These are phyloP conservation scores for Himalopsyche japonica DNA, from an alignment of 2,888 invertebrate genomes.

Conservation along the genomic window DNA sequence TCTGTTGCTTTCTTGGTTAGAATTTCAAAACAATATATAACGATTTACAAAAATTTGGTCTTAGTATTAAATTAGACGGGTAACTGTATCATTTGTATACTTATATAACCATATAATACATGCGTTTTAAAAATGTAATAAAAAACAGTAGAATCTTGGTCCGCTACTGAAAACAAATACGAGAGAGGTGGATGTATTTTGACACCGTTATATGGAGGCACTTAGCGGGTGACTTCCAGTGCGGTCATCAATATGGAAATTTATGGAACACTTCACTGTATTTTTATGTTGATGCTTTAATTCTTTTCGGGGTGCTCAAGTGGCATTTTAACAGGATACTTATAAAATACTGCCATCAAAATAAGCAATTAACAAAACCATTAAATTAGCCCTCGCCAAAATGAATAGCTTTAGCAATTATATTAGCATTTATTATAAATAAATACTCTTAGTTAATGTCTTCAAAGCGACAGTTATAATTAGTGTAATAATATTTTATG, in stretches of 20 bases:
- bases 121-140: too few species aligned
- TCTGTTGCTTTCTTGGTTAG: too few species aligned
- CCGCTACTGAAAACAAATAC: background rate
- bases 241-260: background rate
- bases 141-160: too few species aligned
- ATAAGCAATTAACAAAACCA: background rate
- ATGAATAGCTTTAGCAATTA: background rate
- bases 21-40: too few species aligned
- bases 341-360: background rate
- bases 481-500: background rate
- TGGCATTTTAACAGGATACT: background rate
- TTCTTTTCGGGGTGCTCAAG: background rate
- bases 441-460: background rate
- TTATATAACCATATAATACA: too few species aligned
- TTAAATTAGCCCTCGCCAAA: background rate
- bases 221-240: background rate
- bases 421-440: background rate
- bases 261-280: background rate
- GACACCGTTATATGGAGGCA: background rate
- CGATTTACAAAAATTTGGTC: too few species aligned
- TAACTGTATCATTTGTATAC: too few species aligned
- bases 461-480: background rate
- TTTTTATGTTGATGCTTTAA: background rate
- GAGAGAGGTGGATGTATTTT: background rate
- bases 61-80: too few species aligned